Evolutionary conservation across 30 jellyfish, hydroid and myxozoan genomes (phyloP), one percentile per base, ranked within the genome.

Genomic region (Rhopilema esculentum): DNA sequence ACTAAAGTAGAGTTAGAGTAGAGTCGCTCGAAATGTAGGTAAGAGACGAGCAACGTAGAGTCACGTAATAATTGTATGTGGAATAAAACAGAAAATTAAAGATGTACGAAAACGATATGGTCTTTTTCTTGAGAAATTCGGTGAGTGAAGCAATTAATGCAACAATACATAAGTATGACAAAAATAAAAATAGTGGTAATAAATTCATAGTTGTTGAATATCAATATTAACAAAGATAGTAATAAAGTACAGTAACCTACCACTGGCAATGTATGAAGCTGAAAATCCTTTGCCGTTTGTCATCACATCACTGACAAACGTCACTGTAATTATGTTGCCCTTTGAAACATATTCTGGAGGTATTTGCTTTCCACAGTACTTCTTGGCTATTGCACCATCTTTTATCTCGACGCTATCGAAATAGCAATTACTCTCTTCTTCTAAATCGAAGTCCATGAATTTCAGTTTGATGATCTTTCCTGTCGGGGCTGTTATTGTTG

Each of bases 361-460:
- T 21, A 73, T 31, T 25, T 8, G 26, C 1, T n/a, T 30, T 28
- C 84, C 84, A 33, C 84, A 73, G 32, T 73, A 73, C 84, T 73
- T 73, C 69, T 73, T 73, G 31, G 63, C 32, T 0, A 28, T 19
- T 28, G 27, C 40, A 22, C 84, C 69, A 9, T 73, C 84, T 21
- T 2, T 33, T 4, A 73, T 30, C 51, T 73, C 84, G 32, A 73
- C 84, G n/a, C 0, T 29, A 23, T 73, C 84, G 32, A 31, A 73
- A 31, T 4, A 32, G 69, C 84, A 73, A 1, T 22, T 16, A 0
- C 27, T 8, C 22, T 27, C 12, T 20, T 32, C 84, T 21, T 73
- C 84, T 23, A 33, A 1, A 0, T 30, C 69, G 69, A 73, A 73
- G 19, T 64, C 27, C 19, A 68, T 22, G 64, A 73, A 73, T 31